These are phyloP conservation scores for Drosophila pegasa DNA, from an alignment of 2,888 invertebrate species.

Conservation along the genomic window DNA sequence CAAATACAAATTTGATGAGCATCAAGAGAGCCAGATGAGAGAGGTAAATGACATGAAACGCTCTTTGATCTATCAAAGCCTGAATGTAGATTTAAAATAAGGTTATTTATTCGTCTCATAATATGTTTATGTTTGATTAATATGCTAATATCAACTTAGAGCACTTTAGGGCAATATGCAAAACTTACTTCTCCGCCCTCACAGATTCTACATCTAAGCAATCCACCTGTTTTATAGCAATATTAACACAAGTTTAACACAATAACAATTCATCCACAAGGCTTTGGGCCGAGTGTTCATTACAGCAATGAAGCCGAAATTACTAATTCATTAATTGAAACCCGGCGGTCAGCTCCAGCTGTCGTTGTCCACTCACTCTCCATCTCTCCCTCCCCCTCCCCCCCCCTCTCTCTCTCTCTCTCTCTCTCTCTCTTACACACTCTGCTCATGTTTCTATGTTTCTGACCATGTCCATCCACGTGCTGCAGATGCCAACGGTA, in stretches of 20 bases:
- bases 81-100: too few species aligned
- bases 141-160: neutral
- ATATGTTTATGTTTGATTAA: neutral
- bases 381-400: neutral
- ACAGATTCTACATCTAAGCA: neutral
- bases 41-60: too few species aligned
- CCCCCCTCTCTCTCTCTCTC: neutral
- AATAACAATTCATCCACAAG: slow-evolving; percentile 4
- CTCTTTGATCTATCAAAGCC: too few species aligned
- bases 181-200: neutral
- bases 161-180: neutral
- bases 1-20: too few species aligned
- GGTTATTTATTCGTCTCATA: neutral
- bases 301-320: slow-evolving; percentile 70
- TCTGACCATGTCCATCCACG: slow-evolving; percentile 43
- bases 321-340: slow-evolving; percentile 81
- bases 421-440: neutral
- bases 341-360: slow-evolving; percentile 39
- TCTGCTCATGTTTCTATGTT: neutral
- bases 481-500: slow-evolving; percentile 69
- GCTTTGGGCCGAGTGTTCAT: slow-evolving; percentile 59
- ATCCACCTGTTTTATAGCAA: slow-evolving; percentile 30
- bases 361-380: slow-evolving; percentile 10
- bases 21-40: too few species aligned
- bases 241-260: slow-evolving; percentile 25